phyloP scores from a whole-genome alignment of 2,113 vertebrate genomes.

The Speoplatyrhinus poulsoni region DNA sequence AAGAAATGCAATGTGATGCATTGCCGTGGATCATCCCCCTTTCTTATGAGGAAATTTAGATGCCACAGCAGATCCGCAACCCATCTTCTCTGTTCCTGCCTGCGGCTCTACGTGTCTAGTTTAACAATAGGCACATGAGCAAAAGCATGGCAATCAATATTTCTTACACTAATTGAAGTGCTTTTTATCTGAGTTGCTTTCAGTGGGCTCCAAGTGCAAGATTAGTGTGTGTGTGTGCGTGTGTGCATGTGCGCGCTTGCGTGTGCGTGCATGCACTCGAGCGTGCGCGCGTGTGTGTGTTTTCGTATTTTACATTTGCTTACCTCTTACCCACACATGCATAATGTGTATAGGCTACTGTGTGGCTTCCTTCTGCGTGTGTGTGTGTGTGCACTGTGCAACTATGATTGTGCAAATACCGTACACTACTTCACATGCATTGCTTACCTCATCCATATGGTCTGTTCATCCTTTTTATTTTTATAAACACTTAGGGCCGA shows the following conservation, averaged over 20 bases:
- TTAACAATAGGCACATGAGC: conserved; percentile 72
- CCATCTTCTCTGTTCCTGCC: conserved; percentile 63
- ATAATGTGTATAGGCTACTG: too few species aligned
- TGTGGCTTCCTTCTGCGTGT: background rate
- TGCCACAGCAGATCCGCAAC: conserved; percentile 55
- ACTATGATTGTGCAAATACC: background rate
- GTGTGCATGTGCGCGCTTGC: background rate
- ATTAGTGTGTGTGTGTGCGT: conserved; percentile 22
- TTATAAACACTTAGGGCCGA: too few species aligned
- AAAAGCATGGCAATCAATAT: conserved; percentile 81
- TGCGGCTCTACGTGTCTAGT: conserved; percentile 59
- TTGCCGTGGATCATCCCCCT: conserved; percentile 53
- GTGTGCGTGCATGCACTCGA: background rate
- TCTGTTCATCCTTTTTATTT: background rate
- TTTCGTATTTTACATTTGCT: background rate
- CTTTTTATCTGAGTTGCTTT: conserved; percentile 76
- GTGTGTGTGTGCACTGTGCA: background rate
- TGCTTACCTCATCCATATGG: too few species aligned
- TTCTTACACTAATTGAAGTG: conserved; percentile 79
- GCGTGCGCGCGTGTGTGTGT: conserved; percentile 6
- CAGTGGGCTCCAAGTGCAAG: conserved; percentile 55
- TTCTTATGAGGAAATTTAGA: conserved; percentile 72
- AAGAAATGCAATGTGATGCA: conserved; percentile 21
- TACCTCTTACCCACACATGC: too few species aligned
- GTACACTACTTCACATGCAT: background rate